Base-by-base conservation (phyloP, 2,113 vertebrate genomes). In the Bungarus multicinctus region DNA sequence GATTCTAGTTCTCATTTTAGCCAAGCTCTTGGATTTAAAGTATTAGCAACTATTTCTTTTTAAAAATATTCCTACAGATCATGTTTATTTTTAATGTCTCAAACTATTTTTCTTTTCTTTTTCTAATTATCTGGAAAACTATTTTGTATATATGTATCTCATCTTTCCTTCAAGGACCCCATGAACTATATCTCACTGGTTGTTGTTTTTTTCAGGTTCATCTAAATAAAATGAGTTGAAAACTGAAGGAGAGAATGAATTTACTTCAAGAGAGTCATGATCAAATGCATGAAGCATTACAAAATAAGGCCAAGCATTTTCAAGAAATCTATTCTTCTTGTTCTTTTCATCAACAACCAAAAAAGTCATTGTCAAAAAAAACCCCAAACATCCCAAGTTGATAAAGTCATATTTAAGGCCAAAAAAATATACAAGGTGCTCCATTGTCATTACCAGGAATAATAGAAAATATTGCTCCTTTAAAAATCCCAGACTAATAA, bases 1-100 rank as follows among this genome's bases (percentile, higher is more conserved):
- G 88, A 22, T 86, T 45, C 27, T 11, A 11, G 89, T 94, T 90
- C 89, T 92, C 88, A 81, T 69, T 85, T 88, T 87, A 94, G 92
- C 43, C 69, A 91, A 91, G 43, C 54, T 69, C 22, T n/a, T 52
- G 34, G 85, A 91, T n/a, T 5, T 85, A 85, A 97, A 96, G 94
- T 0, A 0, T 58, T 94, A 89, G 91, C 90, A 20, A 93, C 25
- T 93, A 86, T 52, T 92, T 90, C 94, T 93, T 90, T 60, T 54
- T 1, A 11, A 47, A 74, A 91, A 1, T 53, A 47, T 39, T 81
- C 74, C 74, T 39, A 9, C 34, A 43, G 18, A 81, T 81, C 6
- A 22, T 8, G 3, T 81, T 81, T 81, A 39, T 81, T 81, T 81
- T 81, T 81, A 81, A 9, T 50, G 18, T 34, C 74, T 81, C 16